Base-by-base conservation (phyloP, 2,888 invertebrate genomes). In the Macrophya alboannulata region DNA sequence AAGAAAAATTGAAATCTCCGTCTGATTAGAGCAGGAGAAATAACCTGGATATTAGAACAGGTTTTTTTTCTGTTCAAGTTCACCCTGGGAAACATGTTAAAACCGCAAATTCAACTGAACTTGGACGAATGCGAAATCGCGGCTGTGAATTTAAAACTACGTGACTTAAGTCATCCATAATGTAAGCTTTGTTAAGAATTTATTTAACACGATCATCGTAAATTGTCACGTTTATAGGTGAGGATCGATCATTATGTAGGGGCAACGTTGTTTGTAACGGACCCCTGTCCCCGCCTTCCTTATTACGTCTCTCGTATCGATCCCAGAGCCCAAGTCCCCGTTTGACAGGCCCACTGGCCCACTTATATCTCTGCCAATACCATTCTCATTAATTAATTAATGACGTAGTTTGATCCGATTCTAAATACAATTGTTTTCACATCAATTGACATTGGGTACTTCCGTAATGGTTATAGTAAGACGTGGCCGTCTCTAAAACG, bases 161-260 rank as follows among this genome's bases (percentile, higher is more conserved):
- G 48, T 25, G 51, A 48, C 37, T 55, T 31, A 15, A 12, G 31
- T 77, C 77, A 77, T 77, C 51, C 51, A 77, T 77, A 77, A 77
- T 77, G 51, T 51, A 74, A 74, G 43, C 21, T 74, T 45, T 9
- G 45, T 45, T 40, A 4, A 9, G 21, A 37, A 45, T 74, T 15
- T 59, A 62, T 62, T 43, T 21, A 81, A 81, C 21, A 40, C 59
- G 43, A 81, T 43, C 17, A 40, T 81, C 81, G 62, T 81, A 81
- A 81, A 62, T 43, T 8, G 59, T 81, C n/a, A 62, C 59, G 59
- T 43, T 43, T 62, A 43, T 59, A 59, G 81, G 81, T 81, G 89
- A 87, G 87, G 87, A 86, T 79, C 74, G 84, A 92, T 92, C 91
- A 90, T 89, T 92, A 92, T 92, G 91, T 90, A 85, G 65, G 81